phyloP scores from a whole-genome alignment of 1,140 invertebrate genomes.

The Drosophila willistoni region DNA sequence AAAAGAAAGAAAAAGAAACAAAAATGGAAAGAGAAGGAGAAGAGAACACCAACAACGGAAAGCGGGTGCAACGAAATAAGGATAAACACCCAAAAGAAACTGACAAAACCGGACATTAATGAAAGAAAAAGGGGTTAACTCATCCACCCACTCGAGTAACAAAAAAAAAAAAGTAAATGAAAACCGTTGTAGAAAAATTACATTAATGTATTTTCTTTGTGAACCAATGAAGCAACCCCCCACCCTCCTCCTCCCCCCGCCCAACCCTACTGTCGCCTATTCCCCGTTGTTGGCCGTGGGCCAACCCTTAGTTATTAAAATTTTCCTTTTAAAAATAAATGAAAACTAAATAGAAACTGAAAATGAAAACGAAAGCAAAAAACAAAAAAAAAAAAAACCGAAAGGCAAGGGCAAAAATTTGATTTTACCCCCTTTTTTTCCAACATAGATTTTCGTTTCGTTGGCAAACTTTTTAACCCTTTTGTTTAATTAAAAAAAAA shows the following conservation, averaged over 20 bases:
- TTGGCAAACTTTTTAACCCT: slow-evolving; percentile 74
- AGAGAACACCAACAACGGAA: slow-evolving; percentile 23
- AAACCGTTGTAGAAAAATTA: slow-evolving; percentile 52
- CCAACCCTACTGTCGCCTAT: background rate
- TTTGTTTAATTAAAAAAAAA: slow-evolving; percentile 80
- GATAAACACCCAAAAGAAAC: background rate
- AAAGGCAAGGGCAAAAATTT: slow-evolving; percentile 57
- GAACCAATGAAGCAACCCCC: slow-evolving; percentile 24
- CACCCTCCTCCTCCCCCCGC: background rate
- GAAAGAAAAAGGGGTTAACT: slow-evolving; percentile 28
- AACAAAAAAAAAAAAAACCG: background rate
- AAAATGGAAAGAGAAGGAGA: background rate
- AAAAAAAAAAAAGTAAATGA: slow-evolving; percentile 23
- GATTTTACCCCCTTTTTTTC: slow-evolving; percentile 71
- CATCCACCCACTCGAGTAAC: slow-evolving; percentile 16
- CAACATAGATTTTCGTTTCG: slow-evolving; percentile 48
- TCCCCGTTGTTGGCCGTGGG: background rate
- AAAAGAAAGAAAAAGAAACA: slow-evolving; percentile 12
- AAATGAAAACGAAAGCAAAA: slow-evolving; percentile 26
- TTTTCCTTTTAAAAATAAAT: slow-evolving; percentile 78
- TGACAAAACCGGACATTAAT: slow-evolving; percentile 31
- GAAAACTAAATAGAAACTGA: slow-evolving; percentile 76
- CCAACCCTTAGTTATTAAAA: slow-evolving; percentile 76
- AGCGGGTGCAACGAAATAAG: background rate
- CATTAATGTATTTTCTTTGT: slow-evolving; percentile 64